phyloP scores from a whole-genome alignment of 2,888 invertebrate species.

The Tenthredo amoena region DNA sequence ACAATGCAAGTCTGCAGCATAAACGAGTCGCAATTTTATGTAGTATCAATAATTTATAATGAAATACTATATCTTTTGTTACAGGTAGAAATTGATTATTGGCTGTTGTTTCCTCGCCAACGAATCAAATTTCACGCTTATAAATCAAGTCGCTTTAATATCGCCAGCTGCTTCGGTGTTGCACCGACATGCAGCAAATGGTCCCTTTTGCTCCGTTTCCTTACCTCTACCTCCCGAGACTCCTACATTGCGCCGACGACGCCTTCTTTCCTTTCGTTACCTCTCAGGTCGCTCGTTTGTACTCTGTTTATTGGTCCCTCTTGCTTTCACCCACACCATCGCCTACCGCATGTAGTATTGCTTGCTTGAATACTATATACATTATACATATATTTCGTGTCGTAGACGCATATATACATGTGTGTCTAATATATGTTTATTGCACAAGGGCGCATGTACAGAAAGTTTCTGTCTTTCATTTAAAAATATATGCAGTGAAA shows the following conservation, averaged over 20 bases:
- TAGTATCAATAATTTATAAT: slow-evolving; percentile 62
- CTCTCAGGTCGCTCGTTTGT: slow-evolving; percentile 26
- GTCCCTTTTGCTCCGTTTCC: slow-evolving; percentile 54
- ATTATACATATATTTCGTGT: not conserved
- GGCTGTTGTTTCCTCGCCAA: slow-evolving; percentile 65
- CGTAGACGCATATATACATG: not conserved
- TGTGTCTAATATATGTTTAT: slow-evolving; percentile 21
- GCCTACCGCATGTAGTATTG: slow-evolving; percentile 22
- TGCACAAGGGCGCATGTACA: not conserved
- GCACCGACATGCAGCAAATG: slow-evolving; percentile 61
- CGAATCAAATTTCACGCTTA: slow-evolving; percentile 69
- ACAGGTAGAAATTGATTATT: slow-evolving; percentile 65
- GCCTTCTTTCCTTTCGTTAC: slow-evolving; percentile 35
- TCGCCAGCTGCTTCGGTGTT: slow-evolving; percentile 57
- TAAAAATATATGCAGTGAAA: slow-evolving; percentile 4
- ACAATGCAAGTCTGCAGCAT: not conserved
- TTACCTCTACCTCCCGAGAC: slow-evolving; percentile 19
- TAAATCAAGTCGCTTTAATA: slow-evolving; percentile 67
- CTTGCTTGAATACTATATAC: slow-evolving; percentile 8
- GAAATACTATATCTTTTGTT: slow-evolving; percentile 62
- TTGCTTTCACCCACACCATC: slow-evolving; percentile 25
- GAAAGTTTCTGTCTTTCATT: slow-evolving; percentile 21
- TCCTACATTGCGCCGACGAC: slow-evolving; percentile 34
- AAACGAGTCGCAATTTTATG: slow-evolving; percentile 11
- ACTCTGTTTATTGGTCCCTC: slow-evolving; percentile 38